Evolutionary conservation across 1,140 invertebrate species (phyloP), one percentile per base, ranked within the genome.

Genomic region (Hypothenemus hampei): DNA sequence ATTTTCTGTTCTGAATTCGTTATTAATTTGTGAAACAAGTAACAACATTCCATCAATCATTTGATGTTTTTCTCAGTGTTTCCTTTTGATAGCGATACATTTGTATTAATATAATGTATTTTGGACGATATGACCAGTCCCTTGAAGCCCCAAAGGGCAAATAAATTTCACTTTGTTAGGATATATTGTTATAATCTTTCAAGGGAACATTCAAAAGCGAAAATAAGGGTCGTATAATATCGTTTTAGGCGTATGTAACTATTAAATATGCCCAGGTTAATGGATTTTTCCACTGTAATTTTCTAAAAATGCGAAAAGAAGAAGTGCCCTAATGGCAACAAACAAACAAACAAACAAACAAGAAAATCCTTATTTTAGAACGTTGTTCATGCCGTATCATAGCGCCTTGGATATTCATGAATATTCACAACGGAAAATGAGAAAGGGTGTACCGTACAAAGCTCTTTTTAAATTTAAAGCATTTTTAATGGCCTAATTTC

Each of bases 351-450:
- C n/a, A n/a, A n/a, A n/a, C n/a, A n/a, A n/a, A n/a, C n/a, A n/a
- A n/a, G 41, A 51, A 52, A 53, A 52, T 44, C 37, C 40, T 41
- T 23, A n/a, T 39, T 53, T 53, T 36, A 53, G 39, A 44, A 44
- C 36, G 36, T 37, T 23, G 48, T 31, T 51, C 36, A 53, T 36
- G 50, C 50, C 11, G 50, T 26, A 53, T 43, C 50, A 44, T 53
- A 44, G 26, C 33, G 50, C 40, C 40, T 37, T 53, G 39, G 37
- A 36, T 33, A 37, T 47, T 55, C 44, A 55, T 55, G 52, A 55
- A 55, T 55, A 55, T 55, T 55, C 52, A 55, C 21, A 47, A 41
- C 15, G 23, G 24, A 33, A 47, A 55, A 39, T 40, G 43, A 36
- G 52, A 29, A 43, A 47, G 43, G 52, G 43, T 49, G 20, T 39